Conservation (phyloP, 2,113 vertebrate species). For the Hippocampus zosterae region DNA sequence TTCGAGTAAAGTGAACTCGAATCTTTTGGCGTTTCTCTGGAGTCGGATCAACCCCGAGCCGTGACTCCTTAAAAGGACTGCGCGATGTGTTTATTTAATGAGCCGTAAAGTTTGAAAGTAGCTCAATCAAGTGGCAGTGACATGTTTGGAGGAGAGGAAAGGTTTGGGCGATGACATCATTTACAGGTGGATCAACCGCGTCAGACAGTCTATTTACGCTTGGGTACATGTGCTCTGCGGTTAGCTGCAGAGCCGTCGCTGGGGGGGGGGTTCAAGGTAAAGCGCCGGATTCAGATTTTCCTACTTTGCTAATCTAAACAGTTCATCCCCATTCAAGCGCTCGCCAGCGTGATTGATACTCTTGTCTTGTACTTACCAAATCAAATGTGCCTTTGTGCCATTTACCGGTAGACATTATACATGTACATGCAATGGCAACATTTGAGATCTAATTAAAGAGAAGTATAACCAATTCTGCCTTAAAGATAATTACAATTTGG, state of each 20-base stretch:
- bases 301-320: slow-evolving; percentile 44
- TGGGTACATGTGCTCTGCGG: slow-evolving; percentile 14
- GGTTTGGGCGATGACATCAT: slow-evolving; percentile 51
- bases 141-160: slow-evolving; percentile 46
- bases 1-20: slow-evolving; percentile 28
- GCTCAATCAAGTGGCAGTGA: slow-evolving; percentile 52
- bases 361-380: not conserved
- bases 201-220: slow-evolving; percentile 35
- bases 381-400: not conserved
- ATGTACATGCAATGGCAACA: not conserved
- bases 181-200: slow-evolving; percentile 48
- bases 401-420: not conserved
- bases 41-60: slow-evolving; percentile 12
- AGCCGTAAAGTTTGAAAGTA: slow-evolving; percentile 46
- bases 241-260: slow-evolving; percentile 26
- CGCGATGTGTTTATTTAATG: slow-evolving; percentile 54
- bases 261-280: slow-evolving; percentile 25
- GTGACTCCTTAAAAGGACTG: slow-evolving; percentile 41
- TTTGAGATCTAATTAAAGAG: not conserved
- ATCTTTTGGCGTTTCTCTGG: slow-evolving; percentile 23
- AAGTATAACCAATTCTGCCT: not conserved
- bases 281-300: slow-evolving; percentile 42
- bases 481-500: not conserved
- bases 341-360: not conserved
- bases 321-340: slow-evolving; percentile 16